Evolutionary conservation across 2,797 vertebrate genomes (phyloP).

Genomic region (Acanthis flammea): DNA sequence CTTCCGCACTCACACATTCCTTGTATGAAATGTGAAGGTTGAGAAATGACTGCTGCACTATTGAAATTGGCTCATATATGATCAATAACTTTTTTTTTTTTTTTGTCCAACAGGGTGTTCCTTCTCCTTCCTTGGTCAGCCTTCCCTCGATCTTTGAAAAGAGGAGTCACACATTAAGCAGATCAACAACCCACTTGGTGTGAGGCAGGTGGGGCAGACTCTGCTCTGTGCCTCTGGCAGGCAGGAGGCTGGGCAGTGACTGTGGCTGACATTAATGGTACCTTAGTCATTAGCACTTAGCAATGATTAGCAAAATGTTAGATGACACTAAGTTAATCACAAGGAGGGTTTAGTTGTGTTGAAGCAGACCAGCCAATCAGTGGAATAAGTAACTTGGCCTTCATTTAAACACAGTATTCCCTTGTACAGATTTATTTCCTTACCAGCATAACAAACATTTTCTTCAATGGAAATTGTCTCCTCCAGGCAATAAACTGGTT

Average conservation of each 20-base stretch:
- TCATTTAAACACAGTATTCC: slow-evolving; percentile 35
- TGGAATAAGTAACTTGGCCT: slow-evolving; percentile 23
- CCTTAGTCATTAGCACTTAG: slow-evolving; percentile 74
- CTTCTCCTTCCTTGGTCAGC: slow-evolving; percentile 91
- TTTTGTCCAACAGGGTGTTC: slow-evolving; percentile 74
- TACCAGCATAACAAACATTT: not conserved
- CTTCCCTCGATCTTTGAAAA: slow-evolving; percentile 90
- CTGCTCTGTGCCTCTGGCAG: not conserved
- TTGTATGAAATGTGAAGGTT: not conserved
- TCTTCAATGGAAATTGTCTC: not conserved
- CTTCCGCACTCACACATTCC: not conserved
- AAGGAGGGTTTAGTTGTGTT: not conserved
- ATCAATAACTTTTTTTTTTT: not conserved
- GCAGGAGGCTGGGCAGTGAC: slow-evolving; percentile 33
- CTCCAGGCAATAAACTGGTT: slow-evolving; percentile 12
- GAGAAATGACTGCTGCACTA: not conserved
- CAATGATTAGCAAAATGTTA: slow-evolving; percentile 50
- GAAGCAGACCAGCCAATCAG: slow-evolving; percentile 4
- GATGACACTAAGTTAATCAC: slow-evolving; percentile 69
- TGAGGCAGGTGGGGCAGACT: slow-evolving; percentile 67
- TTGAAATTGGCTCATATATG: not conserved
- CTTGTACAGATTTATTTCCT: slow-evolving; percentile 21
- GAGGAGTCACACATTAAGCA: slow-evolving; percentile 92
- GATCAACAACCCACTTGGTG: slow-evolving; percentile 93
- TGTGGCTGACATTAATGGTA: slow-evolving; percentile 69